These are phyloP conservation scores for Spongilla lacustris DNA, from an alignment of 37 sponge, comb jelly and placozoan species.

Conservation along the genomic window DNA sequence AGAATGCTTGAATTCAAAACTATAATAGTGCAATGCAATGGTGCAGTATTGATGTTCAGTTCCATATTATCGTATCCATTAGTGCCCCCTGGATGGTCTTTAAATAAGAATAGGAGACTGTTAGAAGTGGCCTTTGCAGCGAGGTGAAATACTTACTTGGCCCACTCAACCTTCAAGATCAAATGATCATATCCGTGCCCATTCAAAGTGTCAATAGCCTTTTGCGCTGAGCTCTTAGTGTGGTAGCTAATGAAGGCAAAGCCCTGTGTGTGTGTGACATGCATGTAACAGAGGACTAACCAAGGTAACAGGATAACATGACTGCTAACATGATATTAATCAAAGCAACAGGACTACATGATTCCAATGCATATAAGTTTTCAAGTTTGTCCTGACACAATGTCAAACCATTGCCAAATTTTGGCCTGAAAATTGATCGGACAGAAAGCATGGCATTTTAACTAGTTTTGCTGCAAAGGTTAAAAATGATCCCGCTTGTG, in stretches of 20 bases:
- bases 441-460: too few relatives aligned
- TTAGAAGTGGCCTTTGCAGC: neutral
- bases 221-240: slow-evolving; percentile 67
- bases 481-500: too few relatives aligned
- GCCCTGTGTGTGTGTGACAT: slow-evolving; percentile 60
- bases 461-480: too few relatives aligned
- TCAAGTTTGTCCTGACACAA: too few relatives aligned
- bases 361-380: too few relatives aligned
- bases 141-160: slow-evolving; percentile 72
- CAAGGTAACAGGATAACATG: neutral
- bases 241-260: slow-evolving; percentile 92
- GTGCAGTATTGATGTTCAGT: neutral
- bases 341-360: neutral
- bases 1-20: neutral
- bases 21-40: too few relatives aligned
- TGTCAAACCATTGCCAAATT: too few relatives aligned
- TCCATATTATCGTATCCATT: neutral
- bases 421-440: too few relatives aligned
- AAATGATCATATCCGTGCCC: slow-evolving; percentile 94
- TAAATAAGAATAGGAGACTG: too few relatives aligned
- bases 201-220: slow-evolving; percentile 77
- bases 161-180: slow-evolving; percentile 96
- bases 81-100: slow-evolving; percentile 15
- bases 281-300: too few relatives aligned
- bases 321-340: neutral